A percentile compares a stretch with the other conserved stretches of the same genome.
These are phyloP conservation scores for Colossoma macropomum DNA, from an alignment of 2,113 vertebrate genomes.

Conservation along the genomic window DNA sequence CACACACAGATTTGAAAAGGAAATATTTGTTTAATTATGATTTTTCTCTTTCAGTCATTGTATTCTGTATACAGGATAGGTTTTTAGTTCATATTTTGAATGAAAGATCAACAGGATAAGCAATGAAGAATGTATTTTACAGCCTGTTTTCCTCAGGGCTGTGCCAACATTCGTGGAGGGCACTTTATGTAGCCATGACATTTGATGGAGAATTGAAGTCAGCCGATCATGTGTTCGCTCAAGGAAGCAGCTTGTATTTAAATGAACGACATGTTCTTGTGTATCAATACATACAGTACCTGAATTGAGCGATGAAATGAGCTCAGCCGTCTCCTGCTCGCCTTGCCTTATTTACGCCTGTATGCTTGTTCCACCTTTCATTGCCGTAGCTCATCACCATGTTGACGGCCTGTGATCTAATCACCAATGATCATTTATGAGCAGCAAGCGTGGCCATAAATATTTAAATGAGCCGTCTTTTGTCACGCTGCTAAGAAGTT, in stretches of 20 bases:
- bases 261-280: neutral
- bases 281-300: slow-evolving; percentile 11
- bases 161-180: too few species aligned
- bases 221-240: slow-evolving; percentile 2
- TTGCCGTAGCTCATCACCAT: slow-evolving; percentile 58
- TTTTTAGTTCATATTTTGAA: too few species aligned
- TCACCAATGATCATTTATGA: slow-evolving; percentile 66
- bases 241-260: slow-evolving; percentile 6
- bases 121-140: too few species aligned
- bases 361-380: slow-evolving; percentile 16
- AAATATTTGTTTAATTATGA: too few species aligned
- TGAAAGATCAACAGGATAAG: too few species aligned
- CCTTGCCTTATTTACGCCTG: slow-evolving; percentile 51
- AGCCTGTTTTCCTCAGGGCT: too few species aligned
- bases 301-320: slow-evolving; percentile 21
- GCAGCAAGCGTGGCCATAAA: slow-evolving; percentile 65
- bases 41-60: too few species aligned
- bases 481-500: slow-evolving; percentile 63
- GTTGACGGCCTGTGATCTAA: slow-evolving; percentile 66
- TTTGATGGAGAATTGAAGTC: neutral
- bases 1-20: too few species aligned
- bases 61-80: too few species aligned
- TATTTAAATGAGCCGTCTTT: slow-evolving; percentile 76
- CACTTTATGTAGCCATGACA: too few species aligned
- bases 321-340: slow-evolving; percentile 35